These are phyloP conservation scores for Luperina nickerlii DNA, from an alignment of 2,888 invertebrate genomes.

Conservation along the genomic window DNA sequence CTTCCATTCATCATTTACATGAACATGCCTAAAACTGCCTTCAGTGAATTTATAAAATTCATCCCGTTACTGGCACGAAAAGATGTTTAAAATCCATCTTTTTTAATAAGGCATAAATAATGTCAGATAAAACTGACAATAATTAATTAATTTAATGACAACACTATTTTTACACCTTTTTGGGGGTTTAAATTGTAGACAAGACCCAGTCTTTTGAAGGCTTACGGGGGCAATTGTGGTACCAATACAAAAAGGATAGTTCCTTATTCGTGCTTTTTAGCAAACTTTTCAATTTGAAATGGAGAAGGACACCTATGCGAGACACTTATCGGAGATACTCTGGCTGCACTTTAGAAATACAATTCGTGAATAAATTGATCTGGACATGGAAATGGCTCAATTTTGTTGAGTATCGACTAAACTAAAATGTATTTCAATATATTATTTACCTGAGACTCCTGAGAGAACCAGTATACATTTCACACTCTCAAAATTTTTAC, in stretches of 20 bases:
- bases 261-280: neutral
- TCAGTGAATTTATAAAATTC: constrained; percentile 61
- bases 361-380: constrained; percentile 31
- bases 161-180: constrained; percentile 4
- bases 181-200: neutral
- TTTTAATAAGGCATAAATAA: constrained; percentile 50
- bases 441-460: neutral
- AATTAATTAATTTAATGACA: constrained; percentile 7
- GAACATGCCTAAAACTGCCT: constrained; percentile 59
- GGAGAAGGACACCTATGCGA: neutral
- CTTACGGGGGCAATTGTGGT: neutral
- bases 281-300: constrained; percentile 33
- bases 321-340: constrained; percentile 17
- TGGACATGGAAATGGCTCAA: constrained; percentile 5
- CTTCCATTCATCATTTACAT: constrained; percentile 60
- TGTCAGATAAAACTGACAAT: constrained; percentile 31
- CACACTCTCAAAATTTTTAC: neutral
- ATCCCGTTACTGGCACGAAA: constrained; percentile 22
- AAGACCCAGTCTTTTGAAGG: neutral
- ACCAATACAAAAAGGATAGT: neutral
- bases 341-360: constrained; percentile 45
- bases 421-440: neutral
- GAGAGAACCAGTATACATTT: neutral
- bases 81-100: constrained; percentile 49
- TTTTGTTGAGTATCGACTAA: constrained; percentile 23